A percentile compares a stretch with the other conserved stretches of the same genome.
Evolutionary conservation across 2,113 vertebrate species (phyloP).

Genomic region (Lycocorax pyrrhopterus): DNA sequence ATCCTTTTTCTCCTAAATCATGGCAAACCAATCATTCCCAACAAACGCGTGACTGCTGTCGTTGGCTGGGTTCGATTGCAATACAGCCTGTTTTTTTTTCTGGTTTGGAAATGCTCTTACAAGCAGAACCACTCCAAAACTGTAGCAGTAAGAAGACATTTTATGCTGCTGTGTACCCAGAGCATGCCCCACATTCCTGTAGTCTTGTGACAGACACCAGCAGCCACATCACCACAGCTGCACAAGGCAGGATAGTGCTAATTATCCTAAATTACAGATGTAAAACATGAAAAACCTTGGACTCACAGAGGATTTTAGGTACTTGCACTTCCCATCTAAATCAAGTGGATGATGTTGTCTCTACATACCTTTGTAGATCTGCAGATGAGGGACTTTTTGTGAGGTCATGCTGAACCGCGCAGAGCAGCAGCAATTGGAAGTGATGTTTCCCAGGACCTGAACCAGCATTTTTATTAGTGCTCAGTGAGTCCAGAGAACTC

Average conservation of each 20-base stretch:
- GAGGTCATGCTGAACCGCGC: background rate
- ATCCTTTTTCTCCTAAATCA: background rate
- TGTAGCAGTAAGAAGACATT: background rate
- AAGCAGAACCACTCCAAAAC: background rate
- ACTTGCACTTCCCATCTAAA: background rate
- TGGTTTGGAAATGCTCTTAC: background rate
- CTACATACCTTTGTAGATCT: constrained; percentile 2
- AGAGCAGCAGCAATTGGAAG: background rate
- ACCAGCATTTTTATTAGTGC: background rate
- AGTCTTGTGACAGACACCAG: background rate
- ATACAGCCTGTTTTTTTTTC: background rate
- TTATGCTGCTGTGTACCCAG: background rate
- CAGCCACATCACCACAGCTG: background rate
- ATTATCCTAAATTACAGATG: background rate
- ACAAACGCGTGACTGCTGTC: background rate
- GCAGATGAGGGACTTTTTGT: background rate
- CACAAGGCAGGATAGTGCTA: background rate
- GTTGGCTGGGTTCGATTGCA: background rate
- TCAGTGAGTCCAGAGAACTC: background rate
- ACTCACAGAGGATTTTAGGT: background rate
- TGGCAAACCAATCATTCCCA: background rate
- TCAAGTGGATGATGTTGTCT: background rate
- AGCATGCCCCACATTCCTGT: background rate
- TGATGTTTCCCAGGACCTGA: background rate
- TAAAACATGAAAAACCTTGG: background rate